Conservation (phyloP, 2,888 invertebrate genomes). For the Glaucopsyche alexis region DNA sequence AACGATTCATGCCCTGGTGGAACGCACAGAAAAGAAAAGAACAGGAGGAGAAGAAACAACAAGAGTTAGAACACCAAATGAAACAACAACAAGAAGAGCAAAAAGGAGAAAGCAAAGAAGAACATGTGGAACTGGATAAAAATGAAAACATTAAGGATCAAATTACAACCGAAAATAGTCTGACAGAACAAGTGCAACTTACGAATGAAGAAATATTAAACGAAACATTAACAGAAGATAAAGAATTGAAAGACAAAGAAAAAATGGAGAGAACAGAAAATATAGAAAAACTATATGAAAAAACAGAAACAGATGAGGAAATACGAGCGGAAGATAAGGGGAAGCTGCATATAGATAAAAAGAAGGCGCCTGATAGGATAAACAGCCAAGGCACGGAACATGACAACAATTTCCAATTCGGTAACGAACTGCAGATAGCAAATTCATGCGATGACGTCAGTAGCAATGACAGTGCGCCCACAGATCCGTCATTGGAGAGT, state of each 20-base stretch:
- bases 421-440: background rate
- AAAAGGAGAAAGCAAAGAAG: background rate
- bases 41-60: constrained; percentile 57
- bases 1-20: constrained; percentile 75
- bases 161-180: background rate
- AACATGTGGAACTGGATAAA: background rate
- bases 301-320: background rate
- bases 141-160: background rate
- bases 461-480: background rate
- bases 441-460: background rate
- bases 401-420: background rate
- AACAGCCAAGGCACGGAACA: background rate
- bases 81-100: constrained; percentile 29
- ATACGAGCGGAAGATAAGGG: background rate
- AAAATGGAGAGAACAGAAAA: background rate
- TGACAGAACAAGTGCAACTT: background rate
- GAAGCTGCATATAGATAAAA: background rate
- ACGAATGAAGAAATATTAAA: background rate
- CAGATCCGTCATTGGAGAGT: background rate
- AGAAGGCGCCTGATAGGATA: constrained; percentile 1
- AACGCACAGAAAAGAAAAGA: constrained; percentile 63
- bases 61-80: constrained; percentile 31
- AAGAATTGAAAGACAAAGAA: background rate
- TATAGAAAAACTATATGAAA: background rate
- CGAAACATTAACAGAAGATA: background rate